A percentile compares a stretch with the other conserved stretches of the same genome.
Evolutionary conservation across 2,113 vertebrate genomes (phyloP).

Genomic region (Campylomormyrus numenius): DNA sequence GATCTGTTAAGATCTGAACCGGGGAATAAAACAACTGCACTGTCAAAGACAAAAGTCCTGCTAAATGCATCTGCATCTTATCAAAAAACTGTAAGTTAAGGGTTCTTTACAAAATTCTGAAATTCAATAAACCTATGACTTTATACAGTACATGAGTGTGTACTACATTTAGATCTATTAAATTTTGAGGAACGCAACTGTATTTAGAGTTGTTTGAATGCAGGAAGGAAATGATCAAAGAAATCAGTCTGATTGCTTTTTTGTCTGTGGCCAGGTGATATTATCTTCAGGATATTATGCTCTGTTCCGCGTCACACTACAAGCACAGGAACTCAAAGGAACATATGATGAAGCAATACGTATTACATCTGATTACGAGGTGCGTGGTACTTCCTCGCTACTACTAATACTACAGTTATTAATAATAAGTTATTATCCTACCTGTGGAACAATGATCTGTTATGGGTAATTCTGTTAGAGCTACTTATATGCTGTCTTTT

Average conservation of each 20-base stretch:
- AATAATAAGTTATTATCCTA: background rate
- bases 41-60: constrained; percentile 67
- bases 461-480: background rate
- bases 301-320: constrained; percentile 82
- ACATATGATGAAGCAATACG: constrained; percentile 85
- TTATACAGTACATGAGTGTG: background rate
- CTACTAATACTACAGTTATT: background rate
- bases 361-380: constrained; percentile 95
- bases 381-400: constrained; percentile 34
- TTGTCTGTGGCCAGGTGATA: constrained; percentile 67
- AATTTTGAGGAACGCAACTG: background rate
- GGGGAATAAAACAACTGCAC: constrained; percentile 76
- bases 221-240: background rate
- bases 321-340: constrained; percentile 82
- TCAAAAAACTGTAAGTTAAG: constrained; percentile 70
- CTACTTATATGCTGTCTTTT: background rate
- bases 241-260: background rate
- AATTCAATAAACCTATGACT: background rate
- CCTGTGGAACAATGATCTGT: background rate
- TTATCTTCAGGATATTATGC: constrained; percentile 87
- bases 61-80: constrained; percentile 71
- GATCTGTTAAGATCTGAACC: constrained; percentile 82
- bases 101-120: background rate
- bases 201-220: background rate
- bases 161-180: background rate